Evolutionary conservation across 2,113 vertebrate genomes (phyloP).

Genomic region (Corythornis cristatus): DNA sequence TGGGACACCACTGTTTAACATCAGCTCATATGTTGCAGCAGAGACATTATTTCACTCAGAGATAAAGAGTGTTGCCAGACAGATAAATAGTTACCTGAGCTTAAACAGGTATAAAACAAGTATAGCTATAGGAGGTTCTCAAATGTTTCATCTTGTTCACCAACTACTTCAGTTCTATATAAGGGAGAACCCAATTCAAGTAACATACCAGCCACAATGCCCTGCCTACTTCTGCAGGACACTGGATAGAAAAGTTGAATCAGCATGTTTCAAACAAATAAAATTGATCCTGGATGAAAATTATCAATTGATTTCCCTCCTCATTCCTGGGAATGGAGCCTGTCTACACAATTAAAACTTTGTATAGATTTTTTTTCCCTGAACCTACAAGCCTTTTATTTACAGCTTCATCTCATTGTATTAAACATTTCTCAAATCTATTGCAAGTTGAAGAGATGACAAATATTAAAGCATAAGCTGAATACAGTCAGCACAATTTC

Average conservation of each 20-base stretch:
- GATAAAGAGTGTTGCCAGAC: not conserved
- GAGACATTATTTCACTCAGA: not conserved
- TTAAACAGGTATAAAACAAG: not conserved
- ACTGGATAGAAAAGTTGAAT: not conserved
- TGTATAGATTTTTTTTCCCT: conserved; percentile 55
- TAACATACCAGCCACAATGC: not conserved
- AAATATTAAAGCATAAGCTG: not conserved
- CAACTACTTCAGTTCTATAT: not conserved
- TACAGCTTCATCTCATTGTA: not conserved
- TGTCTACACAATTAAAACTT: conserved; percentile 48
- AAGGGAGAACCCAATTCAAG: not conserved
- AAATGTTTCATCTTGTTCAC: not conserved
- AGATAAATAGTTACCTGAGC: not conserved
- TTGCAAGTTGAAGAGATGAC: not conserved
- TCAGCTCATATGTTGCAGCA: not conserved
- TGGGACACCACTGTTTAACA: not conserved
- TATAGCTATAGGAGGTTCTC: not conserved
- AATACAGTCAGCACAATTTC: conserved; percentile 2
- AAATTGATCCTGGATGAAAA: conserved; percentile 55
- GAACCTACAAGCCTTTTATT: conserved; percentile 34
- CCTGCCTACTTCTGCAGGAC: not conserved
- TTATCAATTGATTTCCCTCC: conserved; percentile 43
- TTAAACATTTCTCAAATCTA: conserved; percentile 19
- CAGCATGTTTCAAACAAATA: conserved; percentile 2
- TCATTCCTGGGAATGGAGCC: conserved; percentile 39